These are phyloP conservation scores for Branchipolynoe longqiensis DNA, from an alignment of 2,888 invertebrate genomes.

Conservation along the genomic window DNA sequence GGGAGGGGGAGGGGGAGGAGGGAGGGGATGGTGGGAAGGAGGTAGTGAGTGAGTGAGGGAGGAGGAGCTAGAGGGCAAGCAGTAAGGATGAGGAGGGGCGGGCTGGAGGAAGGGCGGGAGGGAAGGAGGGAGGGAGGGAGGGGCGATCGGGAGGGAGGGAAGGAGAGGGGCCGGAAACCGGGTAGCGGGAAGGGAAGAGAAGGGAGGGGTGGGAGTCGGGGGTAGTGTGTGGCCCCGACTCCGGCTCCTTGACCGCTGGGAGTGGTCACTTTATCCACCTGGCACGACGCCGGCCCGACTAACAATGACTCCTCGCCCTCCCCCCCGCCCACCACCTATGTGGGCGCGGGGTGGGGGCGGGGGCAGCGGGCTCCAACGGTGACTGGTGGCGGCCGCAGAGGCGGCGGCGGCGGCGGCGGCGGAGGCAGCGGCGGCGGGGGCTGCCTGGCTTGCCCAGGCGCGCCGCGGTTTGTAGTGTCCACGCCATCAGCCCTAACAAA, in stretches of 20 bases:
- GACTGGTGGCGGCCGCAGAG: background rate
- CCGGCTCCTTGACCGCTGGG: slow-evolving; percentile 33
- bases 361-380: background rate
- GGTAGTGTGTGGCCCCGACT: background rate
- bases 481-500: slow-evolving; percentile 52
- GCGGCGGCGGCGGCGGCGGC: background rate
- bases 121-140: background rate
- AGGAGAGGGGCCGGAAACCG: background rate
- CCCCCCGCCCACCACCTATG: background rate
- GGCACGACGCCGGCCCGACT: slow-evolving; percentile 23
- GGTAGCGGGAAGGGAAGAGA: background rate
- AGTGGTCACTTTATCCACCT: slow-evolving; percentile 49
- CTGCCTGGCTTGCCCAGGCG: background rate
- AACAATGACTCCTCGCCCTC: background rate
- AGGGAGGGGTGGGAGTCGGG: background rate
- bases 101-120: background rate
- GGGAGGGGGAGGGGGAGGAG: background rate
- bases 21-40: background rate
- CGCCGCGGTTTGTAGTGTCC: slow-evolving; percentile 37
- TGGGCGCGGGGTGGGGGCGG: too few relatives aligned
- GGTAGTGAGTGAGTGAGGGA: slow-evolving; percentile 12
- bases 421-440: background rate
- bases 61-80: background rate
- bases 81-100: background rate
- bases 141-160: background rate